phyloP scores from a whole-genome alignment of 2,888 invertebrate species.

The Agrilus biguttatus region DNA sequence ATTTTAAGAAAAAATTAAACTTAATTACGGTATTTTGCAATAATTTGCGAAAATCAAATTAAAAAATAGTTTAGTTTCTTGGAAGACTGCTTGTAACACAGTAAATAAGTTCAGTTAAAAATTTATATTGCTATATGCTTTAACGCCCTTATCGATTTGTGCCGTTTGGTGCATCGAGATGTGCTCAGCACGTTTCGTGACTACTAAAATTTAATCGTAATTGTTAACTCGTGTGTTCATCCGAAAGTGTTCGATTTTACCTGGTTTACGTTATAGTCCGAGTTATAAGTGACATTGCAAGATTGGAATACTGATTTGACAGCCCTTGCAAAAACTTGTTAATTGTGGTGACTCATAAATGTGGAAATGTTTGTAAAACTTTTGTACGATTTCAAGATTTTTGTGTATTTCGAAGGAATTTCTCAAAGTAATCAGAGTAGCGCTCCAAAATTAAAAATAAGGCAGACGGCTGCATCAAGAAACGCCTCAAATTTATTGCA shows the following conservation, averaged over 20 bases:
- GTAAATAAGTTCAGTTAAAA: background rate
- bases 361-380: slow-evolving; percentile 4
- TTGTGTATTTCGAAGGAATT: no score
- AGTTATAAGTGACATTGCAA: slow-evolving; percentile 15
- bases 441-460: no score
- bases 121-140: slow-evolving; percentile 8
- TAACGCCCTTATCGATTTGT: slow-evolving; percentile 36
- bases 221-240: slow-evolving; percentile 1
- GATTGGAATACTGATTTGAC: slow-evolving; percentile 12
- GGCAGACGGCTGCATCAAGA: no score
- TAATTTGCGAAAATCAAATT: no score
- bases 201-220: slow-evolving; percentile 9
- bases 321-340: slow-evolving; percentile 8
- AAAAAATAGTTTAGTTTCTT: no score
- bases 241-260: slow-evolving; percentile 5
- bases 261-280: slow-evolving; percentile 4
- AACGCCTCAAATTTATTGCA: no score
- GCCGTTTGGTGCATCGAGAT: slow-evolving; percentile 25
- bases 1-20: slow-evolving; percentile 8
- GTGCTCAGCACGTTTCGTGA: slow-evolving; percentile 20
- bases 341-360: slow-evolving; percentile 9
- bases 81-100: no score
- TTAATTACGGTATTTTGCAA: no score
- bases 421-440: no score
- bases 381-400: background rate